Base-by-base conservation (phyloP, 2,113 vertebrate species). In the Epinephelus cyanopodus region DNA sequence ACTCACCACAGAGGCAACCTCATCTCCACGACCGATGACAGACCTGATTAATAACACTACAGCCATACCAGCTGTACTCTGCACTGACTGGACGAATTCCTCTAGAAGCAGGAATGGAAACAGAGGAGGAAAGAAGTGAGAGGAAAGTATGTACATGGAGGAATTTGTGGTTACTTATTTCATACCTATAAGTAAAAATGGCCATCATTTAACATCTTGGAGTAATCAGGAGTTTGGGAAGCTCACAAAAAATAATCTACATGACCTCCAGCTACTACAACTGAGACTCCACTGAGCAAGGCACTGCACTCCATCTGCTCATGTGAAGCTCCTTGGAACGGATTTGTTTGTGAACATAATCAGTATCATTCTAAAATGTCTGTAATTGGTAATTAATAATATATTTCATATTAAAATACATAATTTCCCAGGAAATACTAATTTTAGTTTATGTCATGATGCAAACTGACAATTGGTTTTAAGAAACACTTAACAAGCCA, bases 51-150 rank as follows among this genome's bases (percentile, higher is more conserved):
- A 93, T 48, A 99, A 92, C 85, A 98, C 92, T 45, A 97, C 87
- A 0, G 97, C 98, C 95, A 99, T 96, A 53, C 97, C 98, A 0
- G 98, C 96, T 6, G 97, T 97, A 42, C 96, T 97, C 88, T 97
- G 97, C 67, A 98, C 94, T 14, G 96, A 95, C 90, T 97, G 97
- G 83, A 98, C 86, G 1, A 99, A 96, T 33, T 96, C 95, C 92
- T 94, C 98, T 99, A 71, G 10, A 80, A n/a, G 61, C 7, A 69
- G 25, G 29, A 7, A 74, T 27, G 82, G 3, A 5, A 48, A 64
- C 6, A 69, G 2, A 66, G 0, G 21, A 57, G 33, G 5, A 70
- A 9, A 45, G 53, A 8, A 18, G 42, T 21, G 37, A 29, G 11
- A 50, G n/a, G 12, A 29, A 42, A 21, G n/a, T 14, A 42, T 25